Evolutionary conservation across 2,113 vertebrate species (phyloP), one percentile per base, ranked within the genome.

Genomic region (Campylomormyrus numenius): DNA sequence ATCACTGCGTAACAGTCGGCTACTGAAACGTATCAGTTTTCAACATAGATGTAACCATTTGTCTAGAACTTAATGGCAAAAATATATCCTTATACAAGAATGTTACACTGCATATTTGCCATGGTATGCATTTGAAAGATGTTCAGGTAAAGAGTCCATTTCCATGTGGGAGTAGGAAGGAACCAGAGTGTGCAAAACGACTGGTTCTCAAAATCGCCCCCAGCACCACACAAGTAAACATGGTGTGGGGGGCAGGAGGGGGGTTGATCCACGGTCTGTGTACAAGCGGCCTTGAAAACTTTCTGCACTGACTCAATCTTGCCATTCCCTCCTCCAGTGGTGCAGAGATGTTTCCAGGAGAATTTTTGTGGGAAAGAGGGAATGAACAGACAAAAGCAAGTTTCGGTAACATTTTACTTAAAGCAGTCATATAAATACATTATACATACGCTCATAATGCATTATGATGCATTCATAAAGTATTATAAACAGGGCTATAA

Each of bases 231-330:
- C 24, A 66, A n/a, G 58, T n/a, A 27, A n/a, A 66, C n/a, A 66
- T 10, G 31, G 5, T 52, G 48, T 24, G 11, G 45, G 45, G n/a
- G 49, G 42, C 39, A 3, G 17, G 45, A 48, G 39, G 42, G 42
- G 31, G 58, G 70, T 1, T n/a, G 42, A 74, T 88, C 31, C 24
- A n/a, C 1, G 21, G 46, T 48, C 46, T 48, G 48, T 39, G 62
- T 42, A 45, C 17, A 46, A 42, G 62, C 21, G 7, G 27, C 21
- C 27, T 27, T 10, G 50, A 83, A 24, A 83, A 56, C 48, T 52
- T 53, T 31, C 88, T 56, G 70, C 46, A 89, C 80, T 42, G 88
- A 89, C 11, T 84, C 48, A 89, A 21, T 11, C 58, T 27, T 27
- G 24, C 58, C 58, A 66, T 27, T 27, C n/a, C n/a, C 58, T 66